phyloP scores from a whole-genome alignment of 2,888 invertebrate species.

The Congeria kusceri region DNA sequence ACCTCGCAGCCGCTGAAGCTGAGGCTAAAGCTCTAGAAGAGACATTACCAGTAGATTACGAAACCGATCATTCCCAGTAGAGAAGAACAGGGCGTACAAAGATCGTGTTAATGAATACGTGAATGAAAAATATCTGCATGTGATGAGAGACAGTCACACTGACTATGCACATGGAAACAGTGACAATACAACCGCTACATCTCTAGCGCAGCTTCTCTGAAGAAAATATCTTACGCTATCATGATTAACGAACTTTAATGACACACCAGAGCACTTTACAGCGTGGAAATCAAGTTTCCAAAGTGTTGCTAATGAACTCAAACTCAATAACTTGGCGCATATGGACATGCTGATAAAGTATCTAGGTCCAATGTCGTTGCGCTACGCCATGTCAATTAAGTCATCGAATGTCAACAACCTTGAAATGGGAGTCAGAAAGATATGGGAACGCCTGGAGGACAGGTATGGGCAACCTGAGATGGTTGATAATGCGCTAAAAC shows the following conservation, averaged over 20 bases:
- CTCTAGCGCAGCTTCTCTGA: too few relatives aligned
- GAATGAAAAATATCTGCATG: too few relatives aligned
- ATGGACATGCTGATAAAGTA: slow-evolving; percentile 46
- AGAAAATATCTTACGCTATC: too few relatives aligned
- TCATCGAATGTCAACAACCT: slow-evolving; percentile 16
- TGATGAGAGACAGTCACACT: too few relatives aligned
- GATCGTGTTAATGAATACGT: too few relatives aligned
- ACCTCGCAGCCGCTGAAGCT: too few relatives aligned
- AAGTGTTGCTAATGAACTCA: slow-evolving; percentile 1
- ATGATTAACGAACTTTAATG: neutral
- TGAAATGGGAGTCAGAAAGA: neutral
- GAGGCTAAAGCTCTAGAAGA: too few relatives aligned
- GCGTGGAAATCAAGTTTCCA: neutral
- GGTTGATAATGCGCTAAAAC: slow-evolving; percentile 28
- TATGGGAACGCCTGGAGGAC: slow-evolving; percentile 49
- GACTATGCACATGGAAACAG: too few relatives aligned
- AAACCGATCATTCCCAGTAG: too few relatives aligned
- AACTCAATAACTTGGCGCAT: neutral
- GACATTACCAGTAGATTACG: too few relatives aligned
- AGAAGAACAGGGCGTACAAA: too few relatives aligned
- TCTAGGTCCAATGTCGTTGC: slow-evolving; percentile 44
- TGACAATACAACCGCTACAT: too few relatives aligned
- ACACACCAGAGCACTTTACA: neutral
- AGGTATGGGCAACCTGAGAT: slow-evolving; percentile 38
- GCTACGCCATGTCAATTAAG: slow-evolving; percentile 37